Evolutionary conservation across 2,113 vertebrate genomes (phyloP).

Genomic region (Atractosteus spatula): DNA sequence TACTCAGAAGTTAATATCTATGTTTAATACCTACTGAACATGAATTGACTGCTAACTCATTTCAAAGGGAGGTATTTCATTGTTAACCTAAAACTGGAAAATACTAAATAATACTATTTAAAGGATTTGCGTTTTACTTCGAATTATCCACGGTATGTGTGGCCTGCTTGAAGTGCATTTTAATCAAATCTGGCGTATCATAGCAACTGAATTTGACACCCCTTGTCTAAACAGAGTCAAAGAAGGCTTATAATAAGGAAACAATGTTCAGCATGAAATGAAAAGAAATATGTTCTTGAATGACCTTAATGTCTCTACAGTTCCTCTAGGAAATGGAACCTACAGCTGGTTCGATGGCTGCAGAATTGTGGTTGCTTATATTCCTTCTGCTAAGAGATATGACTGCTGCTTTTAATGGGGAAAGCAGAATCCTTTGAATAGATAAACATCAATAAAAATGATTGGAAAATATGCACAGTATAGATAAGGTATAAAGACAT

Average conservation of each 20-base stretch:
- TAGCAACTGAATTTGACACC: no score
- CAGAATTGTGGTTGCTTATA: background rate
- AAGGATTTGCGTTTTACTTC: no score
- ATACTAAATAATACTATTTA: no score
- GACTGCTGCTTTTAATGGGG: background rate
- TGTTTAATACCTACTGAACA: no score
- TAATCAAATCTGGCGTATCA: no score
- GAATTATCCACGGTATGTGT: no score
- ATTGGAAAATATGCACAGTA: conserved; percentile 3
- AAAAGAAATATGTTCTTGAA: background rate
- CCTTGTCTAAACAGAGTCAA: no score
- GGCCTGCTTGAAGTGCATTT: no score
- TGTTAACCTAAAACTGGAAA: no score
- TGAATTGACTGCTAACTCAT: no score
- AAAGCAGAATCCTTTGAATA: background rate
- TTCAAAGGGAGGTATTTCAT: no score
- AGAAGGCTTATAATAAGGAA: background rate
- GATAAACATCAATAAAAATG: conserved; percentile 5
- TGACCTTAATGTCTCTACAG: background rate
- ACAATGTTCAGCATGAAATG: background rate
- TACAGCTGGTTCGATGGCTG: background rate
- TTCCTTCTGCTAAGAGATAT: background rate
- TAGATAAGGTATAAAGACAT: conserved; percentile 13
- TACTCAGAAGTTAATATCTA: no score
- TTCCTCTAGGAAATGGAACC: background rate